Percentiles rank a stretch among this genome's conserved stretches.
phyloP scores from a whole-genome alignment of 2,888 invertebrate genomes.

The Coenonympha glycerion region DNA sequence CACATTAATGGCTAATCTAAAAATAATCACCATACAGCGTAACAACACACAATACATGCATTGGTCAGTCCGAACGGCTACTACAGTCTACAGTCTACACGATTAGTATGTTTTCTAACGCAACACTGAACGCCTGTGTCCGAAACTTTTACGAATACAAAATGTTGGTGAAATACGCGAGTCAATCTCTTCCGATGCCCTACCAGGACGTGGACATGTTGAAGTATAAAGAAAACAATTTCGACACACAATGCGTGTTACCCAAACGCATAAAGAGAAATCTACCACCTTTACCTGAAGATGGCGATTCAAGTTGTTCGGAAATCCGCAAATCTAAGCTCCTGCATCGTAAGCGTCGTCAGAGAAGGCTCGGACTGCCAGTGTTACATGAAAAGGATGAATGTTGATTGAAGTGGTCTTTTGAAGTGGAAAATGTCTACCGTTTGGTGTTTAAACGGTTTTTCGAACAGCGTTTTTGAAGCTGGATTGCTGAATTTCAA shows the following conservation, averaged over 20 bases:
- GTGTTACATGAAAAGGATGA: slow-evolving; percentile 60
- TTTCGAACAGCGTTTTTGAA: not conserved
- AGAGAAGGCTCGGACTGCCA: slow-evolving; percentile 54
- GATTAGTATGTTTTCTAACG: slow-evolving; percentile 39
- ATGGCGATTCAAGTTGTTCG: slow-evolving; percentile 58
- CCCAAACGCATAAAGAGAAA: slow-evolving; percentile 55
- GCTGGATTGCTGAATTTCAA: not conserved
- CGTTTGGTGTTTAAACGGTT: slow-evolving; percentile 1
- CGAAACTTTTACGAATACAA: slow-evolving; percentile 31
- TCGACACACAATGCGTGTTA: slow-evolving; percentile 57
- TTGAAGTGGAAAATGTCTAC: slow-evolving; percentile 1
- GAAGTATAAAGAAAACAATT: slow-evolving; percentile 54
- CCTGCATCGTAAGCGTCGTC: slow-evolving; percentile 47
- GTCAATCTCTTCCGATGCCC: slow-evolving; percentile 40
- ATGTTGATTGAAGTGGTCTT: slow-evolving; percentile 40
- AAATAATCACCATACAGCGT: slow-evolving; percentile 36
- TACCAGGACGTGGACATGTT: slow-evolving; percentile 62
- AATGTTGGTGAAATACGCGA: slow-evolving; percentile 56
- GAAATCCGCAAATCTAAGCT: slow-evolving; percentile 52
- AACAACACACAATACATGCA: slow-evolving; percentile 15
- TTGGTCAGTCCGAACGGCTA: slow-evolving; percentile 19
- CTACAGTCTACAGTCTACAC: no score
- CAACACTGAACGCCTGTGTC: slow-evolving; percentile 43
- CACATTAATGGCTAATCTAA: slow-evolving; percentile 41
- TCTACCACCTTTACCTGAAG: slow-evolving; percentile 60